Evolutionary conservation across 2,797 vertebrate genomes (phyloP).

Genomic region (Aphelocoma californica): DNA sequence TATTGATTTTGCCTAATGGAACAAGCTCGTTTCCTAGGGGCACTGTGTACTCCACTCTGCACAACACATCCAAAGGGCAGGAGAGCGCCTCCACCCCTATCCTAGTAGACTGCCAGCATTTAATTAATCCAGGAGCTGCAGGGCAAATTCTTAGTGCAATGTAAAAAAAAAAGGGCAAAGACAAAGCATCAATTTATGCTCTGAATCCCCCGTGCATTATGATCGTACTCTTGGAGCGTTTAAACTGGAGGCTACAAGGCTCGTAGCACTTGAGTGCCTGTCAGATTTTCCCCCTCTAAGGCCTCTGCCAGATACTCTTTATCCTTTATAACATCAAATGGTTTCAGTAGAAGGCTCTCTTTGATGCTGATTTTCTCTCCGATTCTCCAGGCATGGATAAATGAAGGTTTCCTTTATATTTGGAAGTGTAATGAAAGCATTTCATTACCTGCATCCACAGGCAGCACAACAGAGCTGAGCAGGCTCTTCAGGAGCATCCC

Average conservation of each 20-base stretch:
- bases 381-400: slow-evolving; percentile 2
- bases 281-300: slow-evolving; percentile 17
- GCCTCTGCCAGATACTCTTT: slow-evolving; percentile 26
- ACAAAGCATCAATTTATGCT: slow-evolving; percentile 58
- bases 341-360: slow-evolving; percentile 12
- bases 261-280: background rate
- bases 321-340: slow-evolving; percentile 1
- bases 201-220: slow-evolving; percentile 37
- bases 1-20: slow-evolving; percentile 69
- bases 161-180: background rate
- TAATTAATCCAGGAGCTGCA: slow-evolving; percentile 67
- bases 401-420: background rate
- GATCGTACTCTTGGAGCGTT: background rate
- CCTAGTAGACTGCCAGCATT: slow-evolving; percentile 25
- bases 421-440: background rate
- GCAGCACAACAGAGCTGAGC: background rate
- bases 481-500: background rate
- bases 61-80: background rate
- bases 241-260: background rate
- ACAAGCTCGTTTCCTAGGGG: slow-evolving; percentile 48
- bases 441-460: background rate
- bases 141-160: slow-evolving; percentile 47
- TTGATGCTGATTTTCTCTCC: slow-evolving; percentile 23
- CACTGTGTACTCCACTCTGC: background rate
- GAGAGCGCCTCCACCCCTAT: background rate